phyloP scores from a whole-genome alignment of 2,113 vertebrate species.

The Aramus guarauna region DNA sequence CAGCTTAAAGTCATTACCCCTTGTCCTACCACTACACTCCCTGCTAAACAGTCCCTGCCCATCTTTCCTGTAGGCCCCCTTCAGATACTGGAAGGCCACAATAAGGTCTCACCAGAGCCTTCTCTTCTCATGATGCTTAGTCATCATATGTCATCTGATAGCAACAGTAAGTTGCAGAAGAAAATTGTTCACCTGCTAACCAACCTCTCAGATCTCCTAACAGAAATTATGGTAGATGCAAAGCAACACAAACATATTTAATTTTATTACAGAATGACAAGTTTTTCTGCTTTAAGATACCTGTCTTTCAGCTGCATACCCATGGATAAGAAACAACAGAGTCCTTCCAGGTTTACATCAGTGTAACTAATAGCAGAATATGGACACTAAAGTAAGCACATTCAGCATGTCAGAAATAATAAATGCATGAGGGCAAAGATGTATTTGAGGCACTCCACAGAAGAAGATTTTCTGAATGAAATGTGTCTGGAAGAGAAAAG shows the following conservation, averaged over 20 bases:
- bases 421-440: neutral
- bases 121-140: neutral
- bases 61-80: too few species aligned
- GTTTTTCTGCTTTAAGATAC: neutral
- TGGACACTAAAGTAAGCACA: neutral
- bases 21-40: too few species aligned
- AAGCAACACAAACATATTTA: neutral
- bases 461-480: neutral
- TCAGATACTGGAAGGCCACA: too few species aligned
- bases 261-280: neutral
- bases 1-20: too few species aligned
- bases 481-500: neutral
- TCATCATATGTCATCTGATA: neutral
- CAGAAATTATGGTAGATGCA: neutral
- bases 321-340: neutral
- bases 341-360: neutral
- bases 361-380: neutral
- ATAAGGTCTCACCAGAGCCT: too few species aligned
- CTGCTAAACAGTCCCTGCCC: too few species aligned
- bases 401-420: neutral
- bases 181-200: neutral
- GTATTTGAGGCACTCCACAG: neutral
- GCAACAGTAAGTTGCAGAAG: neutral
- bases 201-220: neutral
- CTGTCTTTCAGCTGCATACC: neutral